Evolutionary conservation across 1,140 invertebrate genomes (phyloP).

Genomic region (Anadara kagoshimensis): DNA sequence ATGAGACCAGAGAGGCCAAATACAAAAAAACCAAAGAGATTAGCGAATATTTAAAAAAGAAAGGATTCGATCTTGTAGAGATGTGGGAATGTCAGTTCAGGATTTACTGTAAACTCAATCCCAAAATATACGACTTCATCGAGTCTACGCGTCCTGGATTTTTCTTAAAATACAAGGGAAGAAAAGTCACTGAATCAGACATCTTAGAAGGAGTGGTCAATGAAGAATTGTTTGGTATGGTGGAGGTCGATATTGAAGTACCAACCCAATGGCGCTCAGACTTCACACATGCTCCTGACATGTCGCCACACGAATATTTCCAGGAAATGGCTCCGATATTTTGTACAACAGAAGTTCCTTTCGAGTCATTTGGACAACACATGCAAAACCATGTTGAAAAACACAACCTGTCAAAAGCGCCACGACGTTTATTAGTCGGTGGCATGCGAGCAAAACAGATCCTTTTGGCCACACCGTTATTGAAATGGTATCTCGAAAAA

Average conservation of each 20-base stretch:
- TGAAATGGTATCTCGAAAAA: conserved; percentile 51
- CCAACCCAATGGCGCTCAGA: not conserved
- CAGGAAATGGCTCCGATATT: conserved; percentile 1
- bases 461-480: conserved; percentile 41
- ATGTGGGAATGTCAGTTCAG: not conserved
- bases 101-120: not conserved
- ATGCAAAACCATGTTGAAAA: conserved; percentile 36
- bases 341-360: conserved; percentile 6
- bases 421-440: conserved; percentile 34
- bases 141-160: not conserved
- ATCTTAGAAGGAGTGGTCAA: conserved; percentile 1
- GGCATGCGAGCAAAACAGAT: conserved; percentile 42
- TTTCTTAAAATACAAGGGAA: not conserved
- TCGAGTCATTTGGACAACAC: conserved; percentile 14
- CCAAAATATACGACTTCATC: not conserved
- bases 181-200: not conserved
- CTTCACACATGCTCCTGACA: not conserved
- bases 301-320: not conserved
- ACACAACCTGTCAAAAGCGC: conserved; percentile 29
- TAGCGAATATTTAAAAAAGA: not conserved
- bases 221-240: conserved; percentile 10
- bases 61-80: not conserved
- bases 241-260: conserved; percentile 16
- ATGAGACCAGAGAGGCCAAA: not conserved
- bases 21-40: conserved; percentile 3